Base-by-base conservation (phyloP, 2,888 invertebrate genomes). In the Pristionchus maxplancki region DNA sequence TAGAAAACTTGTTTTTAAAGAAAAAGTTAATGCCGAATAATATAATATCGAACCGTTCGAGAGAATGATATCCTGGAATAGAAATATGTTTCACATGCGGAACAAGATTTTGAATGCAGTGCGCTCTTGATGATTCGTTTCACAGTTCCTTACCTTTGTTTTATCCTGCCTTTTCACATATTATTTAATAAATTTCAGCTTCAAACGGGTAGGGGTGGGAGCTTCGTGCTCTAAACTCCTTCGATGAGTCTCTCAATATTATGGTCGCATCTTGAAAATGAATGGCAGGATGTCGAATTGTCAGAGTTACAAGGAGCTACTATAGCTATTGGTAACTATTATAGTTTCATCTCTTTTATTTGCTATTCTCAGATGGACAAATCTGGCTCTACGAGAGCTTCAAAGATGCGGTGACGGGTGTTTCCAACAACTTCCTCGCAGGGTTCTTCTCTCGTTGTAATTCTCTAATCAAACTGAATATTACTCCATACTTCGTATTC, bases 341-440 rank as follows among this genome's bases (percentile, higher is more conserved):
- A 11, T 9, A 6, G 8, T 44, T 44, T 44, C 11, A 44, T 28
- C 28, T 62, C 62, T n/a, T 62, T 62, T 64, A n/a, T n/a, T n/a
- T n/a, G n/a, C n/a, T n/a, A n/a, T n/a, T n/a, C n/a, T 58, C 71
- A 92, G 92, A 92, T 83, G 92, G 92, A 0, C 92, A 92, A 37
- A 90, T 91, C 37, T 91, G 92, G 92, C 48, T 92, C 28, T 90
- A 90, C 28, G 91, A 92, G 48, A 88, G 90, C 40, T 34, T 89
- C 1, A 86, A 88, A 64, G 90, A 91, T 11, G 85, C 89, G 34
- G 86, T 89, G 67, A 17, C 86, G 20, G 90, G 91, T 67, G 71
- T 86, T 24, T 62, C 89, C 44, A 28, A 89, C 86, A 89, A 78
- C 53, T 91, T 88, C 87, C 87, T 92, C 15, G 58, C 90, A 34